Conservation (phyloP, 2,797 vertebrate genomes). For the Bufotes viridis region DNA sequence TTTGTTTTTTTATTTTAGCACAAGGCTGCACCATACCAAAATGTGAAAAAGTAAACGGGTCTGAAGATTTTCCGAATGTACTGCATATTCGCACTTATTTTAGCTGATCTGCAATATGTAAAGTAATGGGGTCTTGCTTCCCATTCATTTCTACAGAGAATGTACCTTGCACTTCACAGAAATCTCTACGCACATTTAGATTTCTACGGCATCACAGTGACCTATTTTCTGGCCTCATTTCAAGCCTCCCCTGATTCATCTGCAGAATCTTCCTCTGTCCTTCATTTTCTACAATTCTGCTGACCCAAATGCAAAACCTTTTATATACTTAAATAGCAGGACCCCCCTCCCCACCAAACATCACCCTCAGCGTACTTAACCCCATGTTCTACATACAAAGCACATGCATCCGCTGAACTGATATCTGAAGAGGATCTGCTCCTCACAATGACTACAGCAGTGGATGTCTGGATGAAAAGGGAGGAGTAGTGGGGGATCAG, state of each 20-base stretch:
- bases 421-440: not conserved
- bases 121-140: not conserved
- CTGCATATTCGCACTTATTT: not conserved
- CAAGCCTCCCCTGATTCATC: slow-evolving; percentile 1
- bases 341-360: not conserved
- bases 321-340: not conserved
- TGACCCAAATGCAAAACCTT: slow-evolving; percentile 36
- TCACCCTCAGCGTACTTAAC: not conserved
- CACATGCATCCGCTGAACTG: not conserved
- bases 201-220: not conserved
- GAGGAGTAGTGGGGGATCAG: not conserved
- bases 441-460: not conserved
- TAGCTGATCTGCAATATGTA: not conserved
- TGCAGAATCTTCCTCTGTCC: not conserved
- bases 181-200: not conserved
- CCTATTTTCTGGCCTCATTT: slow-evolving; percentile 35
- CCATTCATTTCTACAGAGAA: not conserved
- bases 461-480: not conserved
- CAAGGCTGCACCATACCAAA: too few relatives aligned
- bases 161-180: not conserved
- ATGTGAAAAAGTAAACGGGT: too few relatives aligned
- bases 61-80: too few relatives aligned
- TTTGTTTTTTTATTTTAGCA: too few relatives aligned
- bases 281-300: slow-evolving; percentile 12
- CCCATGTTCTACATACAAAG: not conserved